Evolutionary conservation across 2,888 invertebrate species (phyloP), one percentile per base, ranked within the genome.

Genomic region (Pycnomerus fuliginosus): DNA sequence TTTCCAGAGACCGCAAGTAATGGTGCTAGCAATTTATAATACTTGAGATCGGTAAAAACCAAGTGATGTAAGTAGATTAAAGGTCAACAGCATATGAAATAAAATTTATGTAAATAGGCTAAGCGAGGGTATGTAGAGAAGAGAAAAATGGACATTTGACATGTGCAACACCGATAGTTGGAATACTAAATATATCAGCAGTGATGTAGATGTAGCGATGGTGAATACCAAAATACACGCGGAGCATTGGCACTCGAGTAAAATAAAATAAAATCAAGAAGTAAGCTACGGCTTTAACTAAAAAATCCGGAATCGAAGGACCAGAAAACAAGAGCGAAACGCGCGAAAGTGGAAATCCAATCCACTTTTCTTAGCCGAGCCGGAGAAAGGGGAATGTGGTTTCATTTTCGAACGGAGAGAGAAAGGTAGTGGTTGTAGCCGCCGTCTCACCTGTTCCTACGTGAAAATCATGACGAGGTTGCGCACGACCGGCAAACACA

Each of bases 181-280:
- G 56, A 58, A 58, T 58, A 58, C 56, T 56, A 58, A 57, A 55
- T 50, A 50, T 55, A 55, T 50, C 52, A 53, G 51, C 50, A 44
- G 49, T 57, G 41, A 44, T 39, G 39, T 52, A 46, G 38, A 50
- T 52, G 41, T 60, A 80, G 49, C 70, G n/a, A n/a, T n/a, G n/a
- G n/a, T n/a, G 82, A 47, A 82, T 82, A 25, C 82, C 81, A 31
- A 83, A 83, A 67, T 82, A 82, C 60, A 81, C 81, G 1, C 71
- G 80, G 10, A 82, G 82, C 57, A 75, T 55, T 55, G 47, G n/a
- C 51, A 36, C 16, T 37, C 39, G 24, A 37, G 48, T 44, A 46
- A 47, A 46, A 45, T 42, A 47, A 50, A 48, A 50, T 48, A 48
- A 50, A 48, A 46, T 46, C 37, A 39, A 37, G 45, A 51, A 49